These are phyloP conservation scores for Lordiphosa collinella DNA, from an alignment of 1,140 invertebrate genomes.

Conservation along the genomic window DNA sequence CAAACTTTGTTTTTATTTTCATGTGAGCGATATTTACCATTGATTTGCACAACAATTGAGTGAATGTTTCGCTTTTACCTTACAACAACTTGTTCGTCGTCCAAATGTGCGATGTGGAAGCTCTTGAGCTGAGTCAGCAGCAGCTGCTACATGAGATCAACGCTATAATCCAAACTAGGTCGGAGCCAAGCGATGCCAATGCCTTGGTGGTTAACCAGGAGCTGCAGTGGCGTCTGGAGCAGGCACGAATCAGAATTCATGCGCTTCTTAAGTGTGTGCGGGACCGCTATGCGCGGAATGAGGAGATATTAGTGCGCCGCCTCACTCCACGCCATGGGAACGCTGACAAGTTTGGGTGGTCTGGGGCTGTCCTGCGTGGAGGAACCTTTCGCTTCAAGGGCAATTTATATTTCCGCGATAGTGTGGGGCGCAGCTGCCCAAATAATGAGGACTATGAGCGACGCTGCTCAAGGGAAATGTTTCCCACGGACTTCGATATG, in stretches of 20 bases:
- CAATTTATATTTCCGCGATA: constrained; percentile 69
- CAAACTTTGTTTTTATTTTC: no score
- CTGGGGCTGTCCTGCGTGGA: constrained; percentile 49
- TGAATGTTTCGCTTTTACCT: no score
- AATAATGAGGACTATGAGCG: constrained; percentile 68
- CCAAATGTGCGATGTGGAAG: constrained; percentile 31
- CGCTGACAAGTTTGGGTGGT: constrained; percentile 8
- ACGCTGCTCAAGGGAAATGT: constrained; percentile 61
- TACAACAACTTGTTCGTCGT: no score
- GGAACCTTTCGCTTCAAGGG: constrained; percentile 69
- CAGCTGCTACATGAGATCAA: constrained; percentile 33
- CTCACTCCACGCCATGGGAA: constrained; percentile 17
- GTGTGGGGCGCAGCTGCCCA: constrained; percentile 60
- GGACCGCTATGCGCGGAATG: constrained; percentile 46
- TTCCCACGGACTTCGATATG: constrained; percentile 72
- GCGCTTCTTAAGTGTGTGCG: constrained; percentile 30
- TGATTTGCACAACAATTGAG: no score
- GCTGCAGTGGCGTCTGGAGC: constrained; percentile 40
- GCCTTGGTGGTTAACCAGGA: constrained; percentile 45
- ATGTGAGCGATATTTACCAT: no score
- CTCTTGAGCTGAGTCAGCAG: constrained; percentile 10
- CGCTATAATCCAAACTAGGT: constrained; percentile 11
- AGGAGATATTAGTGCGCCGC: constrained; percentile 45
- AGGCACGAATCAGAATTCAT: constrained; percentile 24
- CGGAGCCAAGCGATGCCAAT: constrained; percentile 14